Conservation (phyloP, 1,140 invertebrate genomes). For the Nomia melanderi region DNA sequence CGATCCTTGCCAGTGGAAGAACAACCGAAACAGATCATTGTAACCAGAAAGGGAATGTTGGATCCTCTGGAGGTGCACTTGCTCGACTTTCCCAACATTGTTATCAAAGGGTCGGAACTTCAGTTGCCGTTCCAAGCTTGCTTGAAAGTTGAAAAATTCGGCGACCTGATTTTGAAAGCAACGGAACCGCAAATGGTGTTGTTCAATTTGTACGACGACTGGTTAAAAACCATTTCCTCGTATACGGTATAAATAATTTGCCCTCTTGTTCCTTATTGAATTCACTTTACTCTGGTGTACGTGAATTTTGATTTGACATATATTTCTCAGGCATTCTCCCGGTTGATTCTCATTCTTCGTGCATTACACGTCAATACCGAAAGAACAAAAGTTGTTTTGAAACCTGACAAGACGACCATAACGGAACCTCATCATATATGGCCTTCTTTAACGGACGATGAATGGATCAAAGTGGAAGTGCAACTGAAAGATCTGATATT, state of each 20-base stretch:
- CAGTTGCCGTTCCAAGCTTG: constrained; percentile 99
- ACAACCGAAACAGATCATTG: constrained; percentile 99
- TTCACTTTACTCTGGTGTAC: not conserved
- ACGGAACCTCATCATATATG: constrained; percentile 99
- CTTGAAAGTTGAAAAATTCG: constrained; percentile 99
- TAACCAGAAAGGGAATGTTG: constrained; percentile 99
- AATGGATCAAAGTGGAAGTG: constrained; percentile 99
- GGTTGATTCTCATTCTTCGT: constrained; percentile 97
- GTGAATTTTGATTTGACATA: not conserved
- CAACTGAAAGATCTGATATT: constrained; percentile 99
- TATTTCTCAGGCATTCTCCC: constrained; percentile 91
- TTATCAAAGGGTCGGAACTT: constrained; percentile 99
- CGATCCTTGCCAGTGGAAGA: constrained; percentile 99
- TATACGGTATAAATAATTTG: constrained; percentile 86
- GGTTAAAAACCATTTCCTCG: constrained; percentile 98
- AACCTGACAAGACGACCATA: constrained; percentile 99
- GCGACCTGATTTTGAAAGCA: constrained; percentile 99
- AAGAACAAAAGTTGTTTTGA: constrained; percentile 98
- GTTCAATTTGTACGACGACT: constrained; percentile 99
- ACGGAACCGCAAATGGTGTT: constrained; percentile 99
- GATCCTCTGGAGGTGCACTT: constrained; percentile 99
- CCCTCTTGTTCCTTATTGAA: constrained; percentile 79
- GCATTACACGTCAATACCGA: constrained; percentile 99
- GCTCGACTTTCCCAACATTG: constrained; percentile 99
- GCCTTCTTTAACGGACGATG: constrained; percentile 98